Evolutionary conservation across 2,797 vertebrate species (phyloP).

Genomic region (Lophius americanus): DNA sequence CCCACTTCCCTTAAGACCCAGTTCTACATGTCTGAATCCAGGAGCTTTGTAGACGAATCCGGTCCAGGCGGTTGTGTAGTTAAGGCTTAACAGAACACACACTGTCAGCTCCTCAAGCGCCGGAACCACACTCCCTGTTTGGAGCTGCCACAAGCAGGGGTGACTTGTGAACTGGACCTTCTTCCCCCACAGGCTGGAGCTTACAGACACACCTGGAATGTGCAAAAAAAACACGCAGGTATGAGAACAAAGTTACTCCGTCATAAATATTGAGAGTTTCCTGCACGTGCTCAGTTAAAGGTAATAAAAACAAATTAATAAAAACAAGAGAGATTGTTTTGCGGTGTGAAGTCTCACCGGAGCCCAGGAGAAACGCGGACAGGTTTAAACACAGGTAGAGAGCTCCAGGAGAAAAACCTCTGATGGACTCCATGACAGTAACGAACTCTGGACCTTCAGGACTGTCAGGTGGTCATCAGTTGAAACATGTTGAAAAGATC

Average conservation of each 20-base stretch:
- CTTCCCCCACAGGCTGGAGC: conserved; percentile 75
- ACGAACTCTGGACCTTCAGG: neutral
- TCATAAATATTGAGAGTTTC: too few relatives aligned
- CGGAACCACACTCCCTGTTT: conserved; percentile 54
- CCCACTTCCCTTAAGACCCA: conserved; percentile 70
- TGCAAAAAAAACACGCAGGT: neutral
- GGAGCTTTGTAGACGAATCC: conserved; percentile 80
- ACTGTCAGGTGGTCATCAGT: conserved; percentile 29
- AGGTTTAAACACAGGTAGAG: conserved; percentile 49
- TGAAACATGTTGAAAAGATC: conserved; percentile 10
- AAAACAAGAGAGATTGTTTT: neutral
- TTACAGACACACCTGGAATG: conserved; percentile 40
- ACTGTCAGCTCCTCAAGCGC: conserved; percentile 72
- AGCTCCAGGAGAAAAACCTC: conserved; percentile 23
- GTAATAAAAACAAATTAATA: too few relatives aligned
- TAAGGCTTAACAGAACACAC: conserved; percentile 64
- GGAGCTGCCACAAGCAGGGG: conserved; percentile 70
- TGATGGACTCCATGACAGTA: conserved; percentile 63
- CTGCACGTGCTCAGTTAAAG: neutral
- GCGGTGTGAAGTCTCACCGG: conserved; percentile 63
- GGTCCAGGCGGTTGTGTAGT: conserved; percentile 60
- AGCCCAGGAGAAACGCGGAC: conserved; percentile 43
- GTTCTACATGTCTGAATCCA: conserved; percentile 35
- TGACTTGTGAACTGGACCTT: conserved; percentile 48
- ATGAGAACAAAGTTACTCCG: neutral